Percentiles rank a stretch among this genome's conserved stretches.
Conservation (phyloP, 2,113 vertebrate species). For the Phalacrocorax carbo region DNA sequence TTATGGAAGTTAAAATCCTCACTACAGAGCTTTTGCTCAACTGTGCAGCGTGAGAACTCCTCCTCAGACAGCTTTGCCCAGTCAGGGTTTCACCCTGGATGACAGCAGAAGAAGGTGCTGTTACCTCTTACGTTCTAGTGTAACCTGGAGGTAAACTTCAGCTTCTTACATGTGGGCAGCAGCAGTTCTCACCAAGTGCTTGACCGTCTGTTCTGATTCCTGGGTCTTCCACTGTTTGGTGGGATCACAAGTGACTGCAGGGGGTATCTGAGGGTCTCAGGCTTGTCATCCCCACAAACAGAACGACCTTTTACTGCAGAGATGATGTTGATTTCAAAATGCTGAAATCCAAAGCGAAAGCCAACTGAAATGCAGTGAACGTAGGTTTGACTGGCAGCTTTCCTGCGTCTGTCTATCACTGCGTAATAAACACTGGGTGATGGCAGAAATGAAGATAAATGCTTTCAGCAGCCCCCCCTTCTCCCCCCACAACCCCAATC, state of each 20-base stretch:
- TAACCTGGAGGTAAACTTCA: not conserved
- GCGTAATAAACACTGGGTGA: constrained; percentile 79
- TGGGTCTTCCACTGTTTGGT: constrained; percentile 45
- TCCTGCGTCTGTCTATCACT: constrained; percentile 80
- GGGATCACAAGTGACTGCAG: constrained; percentile 53
- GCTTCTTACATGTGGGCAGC: not conserved
- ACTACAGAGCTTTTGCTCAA: not conserved
- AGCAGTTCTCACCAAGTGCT: constrained; percentile 29
- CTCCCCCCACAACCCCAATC: constrained; percentile 44
- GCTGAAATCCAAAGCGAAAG: constrained; percentile 67
- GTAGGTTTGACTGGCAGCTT: constrained; percentile 84
- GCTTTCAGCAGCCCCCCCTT: constrained; percentile 71
- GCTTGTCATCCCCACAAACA: constrained; percentile 43
- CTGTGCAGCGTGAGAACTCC: not conserved
- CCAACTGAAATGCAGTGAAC: constrained; percentile 79
- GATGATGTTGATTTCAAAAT: constrained; percentile 72
- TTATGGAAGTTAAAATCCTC: not conserved
- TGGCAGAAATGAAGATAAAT: constrained; percentile 78
- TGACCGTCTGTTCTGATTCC: constrained; percentile 35
- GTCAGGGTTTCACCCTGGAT: not conserved
- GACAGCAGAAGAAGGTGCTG: not conserved
- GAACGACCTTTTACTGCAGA: constrained; percentile 65
- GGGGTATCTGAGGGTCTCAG: constrained; percentile 53
- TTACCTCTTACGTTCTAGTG: not conserved
- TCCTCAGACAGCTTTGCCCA: not conserved